These are phyloP conservation scores for Neomicropteryx cornuta DNA, from an alignment of 1,140 invertebrate species.

Conservation along the genomic window DNA sequence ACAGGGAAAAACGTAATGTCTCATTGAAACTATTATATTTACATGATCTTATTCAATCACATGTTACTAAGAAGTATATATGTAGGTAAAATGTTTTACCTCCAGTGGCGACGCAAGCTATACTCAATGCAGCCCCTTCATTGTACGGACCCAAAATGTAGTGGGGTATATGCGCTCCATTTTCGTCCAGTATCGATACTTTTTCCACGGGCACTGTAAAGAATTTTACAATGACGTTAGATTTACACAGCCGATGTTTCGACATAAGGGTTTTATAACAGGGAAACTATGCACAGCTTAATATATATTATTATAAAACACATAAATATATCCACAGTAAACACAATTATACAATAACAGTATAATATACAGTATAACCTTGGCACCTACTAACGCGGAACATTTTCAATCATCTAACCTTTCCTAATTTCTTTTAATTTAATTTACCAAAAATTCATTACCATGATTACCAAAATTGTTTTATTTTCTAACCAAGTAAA, in stretches of 20 bases:
- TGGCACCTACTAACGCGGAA: too few species aligned
- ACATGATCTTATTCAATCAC: too few species aligned
- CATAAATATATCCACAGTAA: background rate
- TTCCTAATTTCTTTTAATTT: too few species aligned
- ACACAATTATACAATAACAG: background rate
- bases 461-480: too few species aligned
- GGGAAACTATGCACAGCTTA: background rate
- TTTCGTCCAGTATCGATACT: slow-evolving; percentile 50
- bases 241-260: slow-evolving; percentile 1
- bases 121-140: slow-evolving; percentile 53
- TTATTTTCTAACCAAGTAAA: too few species aligned
- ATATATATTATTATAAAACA: slow-evolving; percentile 1
- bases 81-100: slow-evolving; percentile 49
- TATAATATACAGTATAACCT: too few species aligned
- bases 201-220: slow-evolving; percentile 55
- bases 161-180: slow-evolving; percentile 45
- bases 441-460: too few species aligned
- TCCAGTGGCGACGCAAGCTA: slow-evolving; percentile 57
- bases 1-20: slow-evolving; percentile 3
- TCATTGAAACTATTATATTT: too few species aligned
- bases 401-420: too few species aligned
- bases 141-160: slow-evolving; percentile 57
- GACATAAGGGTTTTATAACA: too few species aligned
- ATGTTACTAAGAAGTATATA: too few species aligned
- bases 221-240: too few species aligned